Conservation (phyloP, 2,113 vertebrate genomes). For the Beaufortia kweichowensis region DNA sequence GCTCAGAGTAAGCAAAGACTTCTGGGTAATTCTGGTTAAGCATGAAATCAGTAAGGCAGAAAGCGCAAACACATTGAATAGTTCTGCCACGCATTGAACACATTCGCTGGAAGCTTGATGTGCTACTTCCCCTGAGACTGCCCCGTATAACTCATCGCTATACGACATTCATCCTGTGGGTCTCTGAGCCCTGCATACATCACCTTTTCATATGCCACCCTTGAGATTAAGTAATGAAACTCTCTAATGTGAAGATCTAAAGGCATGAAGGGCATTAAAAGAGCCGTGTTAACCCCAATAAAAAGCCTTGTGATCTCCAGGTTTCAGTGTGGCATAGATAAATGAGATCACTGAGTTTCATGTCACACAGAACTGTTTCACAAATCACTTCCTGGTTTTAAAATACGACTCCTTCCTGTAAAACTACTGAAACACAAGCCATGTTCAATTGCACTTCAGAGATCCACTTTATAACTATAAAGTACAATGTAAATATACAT, state of each 20-base stretch:
- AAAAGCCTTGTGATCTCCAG: slow-evolving; percentile 9
- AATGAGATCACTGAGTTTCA: slow-evolving; percentile 6
- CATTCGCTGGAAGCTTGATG: slow-evolving; percentile 13
- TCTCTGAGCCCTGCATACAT: slow-evolving; percentile 61
- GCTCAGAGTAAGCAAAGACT: neutral
- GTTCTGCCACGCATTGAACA: slow-evolving; percentile 44
- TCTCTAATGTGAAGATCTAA: slow-evolving; percentile 56
- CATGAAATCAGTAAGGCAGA: slow-evolving; percentile 57
- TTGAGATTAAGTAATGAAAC: slow-evolving; percentile 67
- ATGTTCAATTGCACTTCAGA: neutral
- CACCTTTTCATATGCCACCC: slow-evolving; percentile 62
- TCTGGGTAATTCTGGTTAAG: slow-evolving; percentile 9
- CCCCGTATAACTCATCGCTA: slow-evolving; percentile 68
- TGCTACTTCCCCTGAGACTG: slow-evolving; percentile 33
- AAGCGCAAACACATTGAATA: slow-evolving; percentile 59
- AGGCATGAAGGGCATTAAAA: slow-evolving; percentile 56
- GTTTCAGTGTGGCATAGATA: slow-evolving; percentile 31
- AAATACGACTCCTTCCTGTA: neutral
- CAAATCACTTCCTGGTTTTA: slow-evolving; percentile 28
- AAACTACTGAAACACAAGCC: neutral
- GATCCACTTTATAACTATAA: neutral
- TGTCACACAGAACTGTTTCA: slow-evolving; percentile 14
- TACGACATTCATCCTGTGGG: slow-evolving; percentile 59
- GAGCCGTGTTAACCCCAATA: slow-evolving; percentile 29
- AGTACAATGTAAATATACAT: neutral